Percentiles rank a stretch among this genome's conserved stretches.
phyloP scores from a whole-genome alignment of 64 coral and sea anemone species.

The Actinia tenebrosa region DNA sequence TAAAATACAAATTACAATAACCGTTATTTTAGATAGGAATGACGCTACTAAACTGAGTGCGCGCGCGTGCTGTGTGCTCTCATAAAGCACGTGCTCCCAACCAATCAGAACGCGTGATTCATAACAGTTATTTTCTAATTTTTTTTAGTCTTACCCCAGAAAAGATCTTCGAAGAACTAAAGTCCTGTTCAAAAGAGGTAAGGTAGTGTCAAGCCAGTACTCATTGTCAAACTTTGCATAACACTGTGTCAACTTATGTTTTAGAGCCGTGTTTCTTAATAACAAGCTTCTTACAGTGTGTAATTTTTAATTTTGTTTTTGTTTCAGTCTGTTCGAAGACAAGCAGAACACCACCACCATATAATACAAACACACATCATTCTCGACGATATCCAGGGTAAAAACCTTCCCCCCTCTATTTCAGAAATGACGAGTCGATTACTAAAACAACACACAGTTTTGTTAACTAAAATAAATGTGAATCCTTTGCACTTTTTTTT shows the following conservation, averaged over 20 bases:
- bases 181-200: slow-evolving; percentile 85
- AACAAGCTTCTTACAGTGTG: neutral
- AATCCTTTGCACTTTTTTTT: neutral
- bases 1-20: too few relatives aligned
- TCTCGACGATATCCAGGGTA: slow-evolving; percentile 86
- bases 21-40: too few relatives aligned
- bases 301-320: neutral
- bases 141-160: slow-evolving; percentile 70
- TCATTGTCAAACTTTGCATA: neutral
- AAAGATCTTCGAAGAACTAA: slow-evolving; percentile 94
- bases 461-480: too few relatives aligned
- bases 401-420: neutral
- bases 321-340: slow-evolving; percentile 56
- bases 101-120: too few relatives aligned
- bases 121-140: too few relatives aligned
- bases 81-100: too few relatives aligned
- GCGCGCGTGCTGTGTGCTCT: too few relatives aligned
- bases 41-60: too few relatives aligned
- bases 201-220: too few relatives aligned
- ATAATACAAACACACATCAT: slow-evolving; percentile 85
- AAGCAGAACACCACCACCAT: slow-evolving; percentile 65
- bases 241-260: neutral
- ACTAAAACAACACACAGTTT: too few relatives aligned
- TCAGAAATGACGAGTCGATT: neutral
- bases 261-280: neutral